Percentiles rank a stretch among this genome's conserved stretches.
Evolutionary conservation across 1,140 invertebrate species (phyloP).

Genomic region (Drosophila parabipectinata): DNA sequence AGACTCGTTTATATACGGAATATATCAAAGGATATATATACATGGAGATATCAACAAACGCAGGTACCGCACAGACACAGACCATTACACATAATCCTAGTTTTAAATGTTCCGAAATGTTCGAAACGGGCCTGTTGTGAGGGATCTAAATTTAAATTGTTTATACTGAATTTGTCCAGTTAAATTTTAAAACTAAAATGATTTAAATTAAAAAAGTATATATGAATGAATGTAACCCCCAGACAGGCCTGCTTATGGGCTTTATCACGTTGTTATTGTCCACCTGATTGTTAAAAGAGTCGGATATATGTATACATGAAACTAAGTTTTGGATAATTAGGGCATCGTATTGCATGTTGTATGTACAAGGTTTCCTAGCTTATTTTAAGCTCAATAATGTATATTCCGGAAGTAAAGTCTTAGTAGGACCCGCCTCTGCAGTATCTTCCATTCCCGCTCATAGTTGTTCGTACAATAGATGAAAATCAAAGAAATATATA

Average conservation of each 20-base stretch:
- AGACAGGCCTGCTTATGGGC: background rate
- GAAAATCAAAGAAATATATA: constrained; percentile 12
- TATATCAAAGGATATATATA: constrained; percentile 43
- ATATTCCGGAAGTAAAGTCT: constrained; percentile 21
- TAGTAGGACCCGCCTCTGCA: constrained; percentile 29
- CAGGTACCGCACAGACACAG: constrained; percentile 14
- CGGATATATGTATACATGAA: constrained; percentile 25
- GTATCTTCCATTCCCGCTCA: constrained; percentile 33
- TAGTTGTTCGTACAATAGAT: constrained; percentile 71
- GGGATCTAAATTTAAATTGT: background rate
- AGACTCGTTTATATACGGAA: constrained; percentile 69
- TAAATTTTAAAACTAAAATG: constrained; percentile 19
- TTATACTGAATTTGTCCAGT: background rate
- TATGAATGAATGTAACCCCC: background rate
- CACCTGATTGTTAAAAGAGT: constrained; percentile 37
- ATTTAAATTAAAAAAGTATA: background rate
- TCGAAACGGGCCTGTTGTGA: background rate
- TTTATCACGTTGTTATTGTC: constrained; percentile 38
- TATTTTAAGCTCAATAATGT: constrained; percentile 44
- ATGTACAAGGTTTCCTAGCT: constrained; percentile 63
- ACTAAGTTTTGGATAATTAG: constrained; percentile 48
- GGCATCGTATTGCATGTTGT: constrained; percentile 30
- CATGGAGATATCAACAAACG: constrained; percentile 18
- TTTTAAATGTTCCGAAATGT: constrained; percentile 48
- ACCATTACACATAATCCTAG: constrained; percentile 67